These are phyloP conservation scores for Gallirallus australis DNA, from an alignment of 2,797 vertebrate genomes.

Conservation along the genomic window DNA sequence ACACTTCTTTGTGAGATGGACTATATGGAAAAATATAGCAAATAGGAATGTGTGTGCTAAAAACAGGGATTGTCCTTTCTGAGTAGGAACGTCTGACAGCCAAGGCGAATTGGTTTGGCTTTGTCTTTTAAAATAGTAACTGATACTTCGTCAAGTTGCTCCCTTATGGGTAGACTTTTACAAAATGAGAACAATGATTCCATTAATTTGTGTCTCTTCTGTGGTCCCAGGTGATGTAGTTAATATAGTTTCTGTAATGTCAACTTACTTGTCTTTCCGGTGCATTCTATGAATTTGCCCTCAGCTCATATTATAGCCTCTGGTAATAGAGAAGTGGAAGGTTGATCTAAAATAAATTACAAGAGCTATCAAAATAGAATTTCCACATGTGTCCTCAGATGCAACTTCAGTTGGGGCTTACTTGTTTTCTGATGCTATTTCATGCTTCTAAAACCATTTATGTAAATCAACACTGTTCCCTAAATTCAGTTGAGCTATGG, in stretches of 20 bases:
- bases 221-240: constrained; percentile 18
- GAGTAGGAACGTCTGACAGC: neutral
- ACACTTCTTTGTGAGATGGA: neutral
- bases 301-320: neutral
- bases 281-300: neutral
- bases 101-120: neutral
- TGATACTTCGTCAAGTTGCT: constrained; percentile 13
- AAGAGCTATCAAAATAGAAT: neutral
- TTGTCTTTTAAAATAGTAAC: constrained; percentile 42
- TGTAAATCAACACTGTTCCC: neutral
- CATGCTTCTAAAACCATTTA: neutral
- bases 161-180: neutral
- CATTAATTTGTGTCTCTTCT: constrained; percentile 43
- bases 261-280: constrained; percentile 2
- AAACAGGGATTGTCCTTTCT: constrained; percentile 42
- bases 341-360: neutral
- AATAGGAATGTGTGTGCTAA: neutral
- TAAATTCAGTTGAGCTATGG: neutral
- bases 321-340: neutral
- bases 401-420: neutral
- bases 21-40: neutral
- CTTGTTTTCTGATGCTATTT: neutral
- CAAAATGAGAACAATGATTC: constrained; percentile 26
- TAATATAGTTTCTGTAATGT: constrained; percentile 57
- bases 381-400: neutral